phyloP scores from a whole-genome alignment of 1,140 invertebrate species.

The Mylabris phalerata region DNA sequence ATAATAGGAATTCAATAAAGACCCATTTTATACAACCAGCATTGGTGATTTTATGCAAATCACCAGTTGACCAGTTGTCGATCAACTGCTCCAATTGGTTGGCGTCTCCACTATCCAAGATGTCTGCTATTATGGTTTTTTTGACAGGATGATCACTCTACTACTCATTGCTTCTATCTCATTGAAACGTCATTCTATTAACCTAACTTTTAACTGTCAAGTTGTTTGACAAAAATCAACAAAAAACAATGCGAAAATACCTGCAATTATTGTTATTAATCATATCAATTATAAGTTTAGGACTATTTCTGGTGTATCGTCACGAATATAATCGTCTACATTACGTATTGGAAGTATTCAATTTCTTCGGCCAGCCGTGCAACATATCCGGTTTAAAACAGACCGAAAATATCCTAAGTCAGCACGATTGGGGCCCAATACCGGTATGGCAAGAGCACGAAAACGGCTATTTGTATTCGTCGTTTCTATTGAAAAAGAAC shows the following conservation, averaged over 20 bases:
- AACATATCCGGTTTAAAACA: conserved; percentile 45
- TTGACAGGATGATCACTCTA: too few relatives aligned
- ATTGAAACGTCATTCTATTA: too few relatives aligned
- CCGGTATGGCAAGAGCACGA: conserved; percentile 41
- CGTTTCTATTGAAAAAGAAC: conserved; percentile 47
- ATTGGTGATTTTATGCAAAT: too few relatives aligned
- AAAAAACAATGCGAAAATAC: conserved; percentile 60
- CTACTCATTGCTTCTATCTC: too few relatives aligned
- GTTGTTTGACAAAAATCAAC: too few relatives aligned
- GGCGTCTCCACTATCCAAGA: too few relatives aligned
- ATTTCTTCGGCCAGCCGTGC: conserved; percentile 63
- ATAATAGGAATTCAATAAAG: too few relatives aligned
- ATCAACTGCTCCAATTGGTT: too few relatives aligned
- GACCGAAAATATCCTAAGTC: conserved; percentile 41
- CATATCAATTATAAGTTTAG: conserved; percentile 56
- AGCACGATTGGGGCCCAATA: conserved; percentile 38
- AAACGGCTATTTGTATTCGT: conserved; percentile 49
- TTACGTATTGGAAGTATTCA: conserved; percentile 68
- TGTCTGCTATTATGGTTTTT: too few relatives aligned
- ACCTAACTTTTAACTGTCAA: too few relatives aligned
- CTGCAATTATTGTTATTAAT: conserved; percentile 62
- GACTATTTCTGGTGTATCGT: conserved; percentile 65
- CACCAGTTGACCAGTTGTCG: too few relatives aligned
- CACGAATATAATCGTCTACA: conserved; percentile 69
- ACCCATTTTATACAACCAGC: too few relatives aligned